phyloP scores from a whole-genome alignment of 2,888 invertebrate species.

The Limnephilus lunatus region DNA sequence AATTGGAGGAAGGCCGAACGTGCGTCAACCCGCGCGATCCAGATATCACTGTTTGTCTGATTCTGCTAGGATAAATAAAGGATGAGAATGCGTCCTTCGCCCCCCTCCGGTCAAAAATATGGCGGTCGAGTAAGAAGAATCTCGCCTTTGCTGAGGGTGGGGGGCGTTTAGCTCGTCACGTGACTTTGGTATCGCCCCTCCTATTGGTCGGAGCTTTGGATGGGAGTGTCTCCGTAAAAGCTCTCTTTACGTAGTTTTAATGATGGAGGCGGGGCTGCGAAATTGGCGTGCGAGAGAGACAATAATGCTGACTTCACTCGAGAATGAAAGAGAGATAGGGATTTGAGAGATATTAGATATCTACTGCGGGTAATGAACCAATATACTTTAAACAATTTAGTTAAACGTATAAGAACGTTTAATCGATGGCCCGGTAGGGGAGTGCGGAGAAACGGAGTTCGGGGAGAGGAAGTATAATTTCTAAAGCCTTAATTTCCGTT shows the following conservation, averaged over 20 bases:
- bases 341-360: conserved; percentile 61
- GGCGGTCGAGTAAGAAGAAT: conserved; percentile 55
- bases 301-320: not conserved
- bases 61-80: conserved; percentile 65
- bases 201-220: conserved; percentile 57
- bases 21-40: conserved; percentile 3
- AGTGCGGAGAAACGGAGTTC: conserved; percentile 68
- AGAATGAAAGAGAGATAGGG: conserved; percentile 32
- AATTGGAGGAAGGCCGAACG: conserved; percentile 11
- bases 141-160: conserved; percentile 52
- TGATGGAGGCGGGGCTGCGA: conserved; percentile 59
- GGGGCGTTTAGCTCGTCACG: conserved; percentile 50
- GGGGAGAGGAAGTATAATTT: not conserved
- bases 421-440: conserved; percentile 71
- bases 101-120: conserved; percentile 70
- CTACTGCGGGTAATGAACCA: conserved; percentile 75
- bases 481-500: not conserved
- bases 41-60: conserved; percentile 45
- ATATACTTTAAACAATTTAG: conserved; percentile 80
- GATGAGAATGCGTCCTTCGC: conserved; percentile 57
- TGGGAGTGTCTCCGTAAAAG: conserved; percentile 59
- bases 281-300: conserved; percentile 48
- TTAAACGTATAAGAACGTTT: conserved; percentile 80
- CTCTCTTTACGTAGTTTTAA: conserved; percentile 60
- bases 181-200: conserved; percentile 21